phyloP scores from a whole-genome alignment of 2,113 vertebrate species.

The Oryzias woworae region DNA sequence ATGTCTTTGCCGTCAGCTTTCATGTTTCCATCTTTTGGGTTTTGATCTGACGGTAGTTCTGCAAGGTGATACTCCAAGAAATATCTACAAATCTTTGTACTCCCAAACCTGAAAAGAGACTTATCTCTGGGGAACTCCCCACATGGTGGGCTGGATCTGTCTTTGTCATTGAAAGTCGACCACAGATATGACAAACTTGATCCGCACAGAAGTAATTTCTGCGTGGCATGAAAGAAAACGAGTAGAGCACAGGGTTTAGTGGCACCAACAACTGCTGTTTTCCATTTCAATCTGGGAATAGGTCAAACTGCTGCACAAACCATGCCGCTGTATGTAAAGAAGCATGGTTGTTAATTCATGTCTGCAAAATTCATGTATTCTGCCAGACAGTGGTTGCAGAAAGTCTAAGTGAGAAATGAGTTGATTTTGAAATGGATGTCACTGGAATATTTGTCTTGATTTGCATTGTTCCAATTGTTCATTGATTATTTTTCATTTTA shows the following conservation, averaged over 20 bases:
- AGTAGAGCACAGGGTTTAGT: no score
- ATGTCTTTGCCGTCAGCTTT: slow-evolving; percentile 46
- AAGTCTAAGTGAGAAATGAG: not conserved
- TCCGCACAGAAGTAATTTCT: no score
- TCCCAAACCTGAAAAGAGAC: not conserved
- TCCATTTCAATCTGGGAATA: slow-evolving; percentile 9
- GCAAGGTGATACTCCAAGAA: slow-evolving; percentile 35
- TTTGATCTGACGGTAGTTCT: slow-evolving; percentile 11
- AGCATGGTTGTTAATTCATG: not conserved
- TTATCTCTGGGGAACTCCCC: slow-evolving; percentile 17
- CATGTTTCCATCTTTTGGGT: slow-evolving; percentile 53
- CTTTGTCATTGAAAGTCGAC: not conserved
- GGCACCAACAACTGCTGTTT: not conserved
- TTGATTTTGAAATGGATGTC: slow-evolving; percentile 5
- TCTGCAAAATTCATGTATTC: not conserved
- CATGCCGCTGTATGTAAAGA: slow-evolving; percentile 11
- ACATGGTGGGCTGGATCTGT: not conserved
- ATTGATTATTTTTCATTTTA: slow-evolving; percentile 28
- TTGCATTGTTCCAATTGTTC: slow-evolving; percentile 39
- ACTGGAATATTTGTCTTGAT: slow-evolving; percentile 60
- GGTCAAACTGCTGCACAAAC: slow-evolving; percentile 3
- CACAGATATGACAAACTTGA: no score
- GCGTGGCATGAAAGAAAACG: no score
- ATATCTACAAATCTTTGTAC: slow-evolving; percentile 53
- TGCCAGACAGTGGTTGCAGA: slow-evolving; percentile 7